Evolutionary conservation across 2,888 invertebrate genomes (phyloP).

Genomic region (Blera fallax): DNA sequence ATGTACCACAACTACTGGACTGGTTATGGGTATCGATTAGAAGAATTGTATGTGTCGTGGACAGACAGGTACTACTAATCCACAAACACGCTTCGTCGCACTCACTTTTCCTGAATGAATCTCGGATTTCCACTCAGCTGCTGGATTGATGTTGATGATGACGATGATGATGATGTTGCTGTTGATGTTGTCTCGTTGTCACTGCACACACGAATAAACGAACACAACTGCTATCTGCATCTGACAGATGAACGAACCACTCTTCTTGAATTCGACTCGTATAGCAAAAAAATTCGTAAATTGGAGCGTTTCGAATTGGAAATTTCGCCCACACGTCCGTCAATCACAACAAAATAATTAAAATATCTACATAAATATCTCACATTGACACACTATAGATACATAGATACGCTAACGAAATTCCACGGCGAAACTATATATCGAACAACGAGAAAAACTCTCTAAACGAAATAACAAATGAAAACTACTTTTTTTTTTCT

Average conservation of each 20-base stretch:
- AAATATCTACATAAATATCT: slow-evolving; percentile 35
- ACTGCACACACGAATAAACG: neutral
- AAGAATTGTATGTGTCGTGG: slow-evolving; percentile 14
- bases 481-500: slow-evolving; percentile 18
- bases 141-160: slow-evolving; percentile 3
- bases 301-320: slow-evolving; percentile 7
- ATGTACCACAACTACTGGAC: slow-evolving; percentile 2
- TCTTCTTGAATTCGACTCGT: too few species aligned
- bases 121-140: slow-evolving; percentile 62
- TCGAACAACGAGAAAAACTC: slow-evolving; percentile 34
- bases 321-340: slow-evolving; percentile 16
- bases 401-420: neutral
- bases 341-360: slow-evolving; percentile 6
- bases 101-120: slow-evolving; percentile 70
- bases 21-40: neutral
- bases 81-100: slow-evolving; percentile 64
- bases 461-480: slow-evolving; percentile 46
- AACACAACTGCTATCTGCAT: slow-evolving; percentile 5
- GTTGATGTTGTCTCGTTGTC: slow-evolving; percentile 12
- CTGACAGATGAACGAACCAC: neutral
- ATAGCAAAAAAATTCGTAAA: neutral
- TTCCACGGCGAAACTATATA: neutral
- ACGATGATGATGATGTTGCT: slow-evolving; percentile 7
- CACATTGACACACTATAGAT: slow-evolving; percentile 36
- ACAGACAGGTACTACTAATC: slow-evolving; percentile 66